These are phyloP conservation scores for Ornithoptera alexandrae DNA, from an alignment of 2,888 invertebrate genomes.

Conservation along the genomic window DNA sequence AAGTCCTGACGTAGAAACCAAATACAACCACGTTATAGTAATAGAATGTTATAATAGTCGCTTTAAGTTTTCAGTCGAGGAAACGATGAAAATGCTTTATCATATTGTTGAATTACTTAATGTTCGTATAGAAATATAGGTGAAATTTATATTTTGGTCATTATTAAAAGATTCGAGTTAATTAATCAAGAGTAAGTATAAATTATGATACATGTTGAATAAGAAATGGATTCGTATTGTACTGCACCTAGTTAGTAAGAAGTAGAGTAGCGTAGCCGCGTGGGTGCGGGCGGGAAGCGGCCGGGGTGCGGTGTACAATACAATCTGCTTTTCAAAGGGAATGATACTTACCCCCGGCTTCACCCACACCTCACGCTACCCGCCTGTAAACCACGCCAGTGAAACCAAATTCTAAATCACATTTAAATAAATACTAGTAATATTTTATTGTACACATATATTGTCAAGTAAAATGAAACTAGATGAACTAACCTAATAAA, in stretches of 20 bases:
- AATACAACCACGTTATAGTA: conserved; percentile 1
- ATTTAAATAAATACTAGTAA: conserved; percentile 63
- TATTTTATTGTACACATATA: conserved; percentile 43
- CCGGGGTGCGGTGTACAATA: conserved; percentile 11
- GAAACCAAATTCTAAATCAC: conserved; percentile 79
- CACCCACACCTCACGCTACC: conserved; percentile 33
- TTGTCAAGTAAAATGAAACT: conserved; percentile 55
- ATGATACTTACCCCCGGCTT: neutral
- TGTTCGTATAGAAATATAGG: conserved; percentile 41
- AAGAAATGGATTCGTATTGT: conserved; percentile 64
- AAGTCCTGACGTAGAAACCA: conserved; percentile 4
- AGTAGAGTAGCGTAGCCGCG: conserved; percentile 60
- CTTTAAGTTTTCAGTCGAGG: conserved; percentile 37
- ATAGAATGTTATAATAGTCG: conserved; percentile 32
- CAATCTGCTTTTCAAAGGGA: conserved; percentile 13
- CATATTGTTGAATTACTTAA: conserved; percentile 39
- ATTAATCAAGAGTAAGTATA: conserved; percentile 43
- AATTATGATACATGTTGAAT: conserved; percentile 49
- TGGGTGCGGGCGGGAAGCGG: conserved; percentile 45
- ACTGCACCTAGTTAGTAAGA: conserved; percentile 73
- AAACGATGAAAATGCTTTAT: conserved; percentile 31
- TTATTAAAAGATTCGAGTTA: conserved; percentile 46
- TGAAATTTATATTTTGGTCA: conserved; percentile 37
- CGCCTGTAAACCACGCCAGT: conserved; percentile 53
- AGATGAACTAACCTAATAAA: conserved; percentile 48